Evolutionary conservation across 2,797 vertebrate species (phyloP).

Genomic region (Hoplostethus atlanticus): DNA sequence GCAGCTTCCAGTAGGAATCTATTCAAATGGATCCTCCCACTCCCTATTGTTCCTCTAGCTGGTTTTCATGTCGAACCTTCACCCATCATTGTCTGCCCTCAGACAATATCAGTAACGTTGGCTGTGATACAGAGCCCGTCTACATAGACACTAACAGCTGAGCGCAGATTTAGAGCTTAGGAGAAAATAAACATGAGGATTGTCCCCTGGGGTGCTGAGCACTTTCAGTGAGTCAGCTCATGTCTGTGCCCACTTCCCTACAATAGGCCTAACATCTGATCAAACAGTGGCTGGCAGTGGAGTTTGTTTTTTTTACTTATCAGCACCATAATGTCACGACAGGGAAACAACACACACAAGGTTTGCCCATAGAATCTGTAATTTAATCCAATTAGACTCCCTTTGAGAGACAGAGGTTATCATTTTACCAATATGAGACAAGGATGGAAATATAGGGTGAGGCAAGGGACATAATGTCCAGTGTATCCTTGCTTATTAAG

Average conservation of each 20-base stretch:
- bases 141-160: conserved; percentile 43
- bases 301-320: conserved; percentile 9
- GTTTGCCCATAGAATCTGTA: background rate
- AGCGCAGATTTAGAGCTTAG: conserved; percentile 65
- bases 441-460: conserved; percentile 16
- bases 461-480: background rate
- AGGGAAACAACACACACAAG: conserved; percentile 1
- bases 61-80: conserved; percentile 27
- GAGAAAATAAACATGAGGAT: conserved; percentile 58
- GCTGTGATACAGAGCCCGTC: conserved; percentile 29
- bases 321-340: background rate
- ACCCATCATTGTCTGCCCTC: conserved; percentile 9
- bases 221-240: conserved; percentile 4
- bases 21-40: conserved; percentile 12
- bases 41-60: background rate
- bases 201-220: conserved; percentile 35
- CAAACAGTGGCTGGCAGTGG: conserved; percentile 15
- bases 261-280: conserved; percentile 20
- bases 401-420: conserved; percentile 32
- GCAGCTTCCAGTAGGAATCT: background rate
- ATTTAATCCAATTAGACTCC: conserved; percentile 23
- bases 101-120: conserved; percentile 31
- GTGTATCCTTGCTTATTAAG: background rate
- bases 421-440: conserved; percentile 31
- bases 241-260: conserved; percentile 26